phyloP scores from a whole-genome alignment of 1,140 invertebrate species.

The Zaprionus capensis region DNA sequence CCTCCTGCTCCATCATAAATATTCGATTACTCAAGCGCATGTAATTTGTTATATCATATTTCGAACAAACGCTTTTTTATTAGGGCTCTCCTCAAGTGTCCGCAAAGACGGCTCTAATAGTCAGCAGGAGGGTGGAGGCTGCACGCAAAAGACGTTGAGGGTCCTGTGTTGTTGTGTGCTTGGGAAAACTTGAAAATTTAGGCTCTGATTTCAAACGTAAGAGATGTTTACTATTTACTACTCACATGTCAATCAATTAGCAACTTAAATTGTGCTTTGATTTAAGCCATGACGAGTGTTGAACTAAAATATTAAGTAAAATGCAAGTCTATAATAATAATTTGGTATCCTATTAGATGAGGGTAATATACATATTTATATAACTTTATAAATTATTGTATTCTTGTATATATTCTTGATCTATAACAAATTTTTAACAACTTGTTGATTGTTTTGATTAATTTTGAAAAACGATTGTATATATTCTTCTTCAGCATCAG shows the following conservation, averaged over 20 bases:
- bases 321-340: too few relatives aligned
- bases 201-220: not conserved
- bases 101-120: not conserved
- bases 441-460: not conserved
- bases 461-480: not conserved
- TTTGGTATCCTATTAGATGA: not conserved
- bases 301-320: too few relatives aligned
- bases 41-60: conserved; percentile 80
- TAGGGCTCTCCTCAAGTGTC: conserved; percentile 17
- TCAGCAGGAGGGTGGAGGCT: not conserved
- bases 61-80: conserved; percentile 45
- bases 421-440: not conserved
- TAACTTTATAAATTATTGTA: too few relatives aligned
- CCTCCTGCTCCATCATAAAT: conserved; percentile 66
- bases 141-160: not conserved
- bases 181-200: not conserved
- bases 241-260: not conserved
- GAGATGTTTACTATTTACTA: not conserved
- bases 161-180: not conserved
- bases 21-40: conserved; percentile 74
- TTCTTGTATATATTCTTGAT: not conserved
- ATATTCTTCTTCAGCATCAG: not conserved
- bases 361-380: too few relatives aligned
- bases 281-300: not conserved
- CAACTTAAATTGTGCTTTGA: not conserved